These are phyloP conservation scores for Hyaena hyaena DNA, from an alignment of 2,113 vertebrate species.

Conservation along the genomic window DNA sequence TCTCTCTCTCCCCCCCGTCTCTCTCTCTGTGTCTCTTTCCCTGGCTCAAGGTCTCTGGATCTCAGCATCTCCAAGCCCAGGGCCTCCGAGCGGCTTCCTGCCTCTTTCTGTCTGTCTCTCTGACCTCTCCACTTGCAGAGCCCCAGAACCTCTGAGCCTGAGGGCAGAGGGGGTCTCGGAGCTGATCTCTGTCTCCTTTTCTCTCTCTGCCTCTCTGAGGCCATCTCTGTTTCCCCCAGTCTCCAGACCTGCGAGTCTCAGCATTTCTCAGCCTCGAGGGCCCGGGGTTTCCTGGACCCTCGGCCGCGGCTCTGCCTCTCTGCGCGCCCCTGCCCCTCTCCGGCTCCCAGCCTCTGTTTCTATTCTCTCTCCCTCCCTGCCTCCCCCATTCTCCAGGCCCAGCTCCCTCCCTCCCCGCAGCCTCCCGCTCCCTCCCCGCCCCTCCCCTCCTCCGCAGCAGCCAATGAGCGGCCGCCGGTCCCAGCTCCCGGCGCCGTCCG, in stretches of 20 bases:
- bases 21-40: not conserved
- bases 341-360: constrained; percentile 23
- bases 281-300: not conserved
- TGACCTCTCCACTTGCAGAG: constrained; percentile 56
- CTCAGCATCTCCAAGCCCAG: constrained; percentile 5
- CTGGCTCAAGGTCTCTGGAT: constrained; percentile 65
- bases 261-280: not conserved
- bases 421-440: constrained; percentile 65
- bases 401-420: constrained; percentile 66
- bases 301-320: not conserved
- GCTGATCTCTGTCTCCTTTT: not conserved
- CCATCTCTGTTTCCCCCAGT: not conserved
- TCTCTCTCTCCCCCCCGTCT: not conserved
- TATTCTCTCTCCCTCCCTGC: not conserved
- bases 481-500: constrained; percentile 70
- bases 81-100: constrained; percentile 24
- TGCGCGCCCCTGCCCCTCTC: not conserved
- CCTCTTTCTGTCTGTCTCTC: constrained; percentile 2
- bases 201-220: not conserved
- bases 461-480: constrained; percentile 71
- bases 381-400: constrained; percentile 65
- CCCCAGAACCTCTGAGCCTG: constrained; percentile 33
- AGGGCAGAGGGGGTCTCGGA: not conserved
- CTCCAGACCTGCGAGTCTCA: not conserved
- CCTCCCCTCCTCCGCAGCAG: constrained; percentile 75